Conservation (phyloP, 2,113 vertebrate species). For the Pionites leucogaster region DNA sequence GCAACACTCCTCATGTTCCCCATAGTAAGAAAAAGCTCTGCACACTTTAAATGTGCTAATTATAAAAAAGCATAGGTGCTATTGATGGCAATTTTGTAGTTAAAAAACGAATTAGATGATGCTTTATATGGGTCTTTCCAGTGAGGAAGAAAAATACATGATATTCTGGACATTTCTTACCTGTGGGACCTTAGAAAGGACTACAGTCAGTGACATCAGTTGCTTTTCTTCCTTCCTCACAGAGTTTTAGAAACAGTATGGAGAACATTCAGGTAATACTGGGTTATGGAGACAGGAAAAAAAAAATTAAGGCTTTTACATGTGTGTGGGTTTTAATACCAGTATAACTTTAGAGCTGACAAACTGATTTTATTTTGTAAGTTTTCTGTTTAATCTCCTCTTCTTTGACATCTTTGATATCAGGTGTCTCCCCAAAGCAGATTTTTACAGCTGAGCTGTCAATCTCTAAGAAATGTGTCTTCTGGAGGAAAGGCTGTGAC, state of each 20-base stretch:
- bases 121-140: neutral
- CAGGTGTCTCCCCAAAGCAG: constrained; percentile 29
- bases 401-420: constrained; percentile 30
- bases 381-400: constrained; percentile 27
- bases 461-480: neutral
- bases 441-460: constrained; percentile 42
- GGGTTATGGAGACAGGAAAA: neutral
- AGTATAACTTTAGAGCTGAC: neutral
- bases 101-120: neutral
- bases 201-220: neutral
- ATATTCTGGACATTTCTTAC: neutral
- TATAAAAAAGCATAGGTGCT: neutral
- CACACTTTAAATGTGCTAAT: neutral
- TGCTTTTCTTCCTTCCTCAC: neutral
- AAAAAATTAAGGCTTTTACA: neutral
- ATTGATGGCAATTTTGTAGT: neutral
- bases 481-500: constrained; percentile 10
- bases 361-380: constrained; percentile 33
- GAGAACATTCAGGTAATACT: neutral
- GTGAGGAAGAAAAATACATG: neutral
- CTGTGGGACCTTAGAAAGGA: neutral
- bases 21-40: neutral
- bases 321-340: neutral
- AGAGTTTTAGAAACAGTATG: neutral
- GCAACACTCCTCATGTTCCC: neutral